Base-by-base conservation (phyloP, 2,888 invertebrate species). In the Euspilapteryx auroguttella region DNA sequence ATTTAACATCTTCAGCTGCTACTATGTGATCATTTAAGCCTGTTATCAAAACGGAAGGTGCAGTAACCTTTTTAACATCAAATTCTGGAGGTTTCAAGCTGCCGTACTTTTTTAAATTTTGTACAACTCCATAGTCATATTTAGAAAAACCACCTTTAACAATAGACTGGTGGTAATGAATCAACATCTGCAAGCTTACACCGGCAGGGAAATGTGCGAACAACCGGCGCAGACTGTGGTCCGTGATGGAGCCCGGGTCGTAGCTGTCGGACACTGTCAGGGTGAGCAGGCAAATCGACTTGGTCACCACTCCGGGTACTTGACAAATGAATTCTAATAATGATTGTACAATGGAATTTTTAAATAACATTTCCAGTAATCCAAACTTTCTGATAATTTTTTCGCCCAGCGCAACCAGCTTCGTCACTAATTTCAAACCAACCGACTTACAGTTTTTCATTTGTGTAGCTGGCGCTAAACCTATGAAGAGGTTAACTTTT, bases 401-500 rank as follows among this genome's bases (percentile, higher is more conserved):
- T n/a, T n/a, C n/a, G n/a, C n/a, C n/a, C n/a, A n/a, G n/a, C n/a
- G n/a, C n/a, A n/a, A n/a, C n/a, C n/a, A n/a, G n/a, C n/a, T n/a
- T n/a, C n/a, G n/a, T n/a, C 17, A 17, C 8, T 6, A 17, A 8
- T 17, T 11, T 23, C 2, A 23, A 23, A 2, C 6, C 10, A 10
- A 23, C 6, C 9, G 23, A 23, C 11, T 11, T 9, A 6, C 10
- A 10, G 11, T 23, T 23, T 6, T 2, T 23, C 23, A 23, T 4
- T 23, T 11, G 9, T 11, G 11, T 75, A 1, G 82, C 62, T 0
- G 83, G 83, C 1, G 79, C 80, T 21, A 82, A 44, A 11, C 78
- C 73, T 25, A 78, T 57, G 32, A 78, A 68, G 0, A 78, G 44
- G 21, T 55, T 57, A 9, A 86, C 58, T 49, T 82, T 83, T 1